These are phyloP conservation scores for Drosophila parvula DNA, from an alignment of 1,140 invertebrate genomes.

Conservation along the genomic window DNA sequence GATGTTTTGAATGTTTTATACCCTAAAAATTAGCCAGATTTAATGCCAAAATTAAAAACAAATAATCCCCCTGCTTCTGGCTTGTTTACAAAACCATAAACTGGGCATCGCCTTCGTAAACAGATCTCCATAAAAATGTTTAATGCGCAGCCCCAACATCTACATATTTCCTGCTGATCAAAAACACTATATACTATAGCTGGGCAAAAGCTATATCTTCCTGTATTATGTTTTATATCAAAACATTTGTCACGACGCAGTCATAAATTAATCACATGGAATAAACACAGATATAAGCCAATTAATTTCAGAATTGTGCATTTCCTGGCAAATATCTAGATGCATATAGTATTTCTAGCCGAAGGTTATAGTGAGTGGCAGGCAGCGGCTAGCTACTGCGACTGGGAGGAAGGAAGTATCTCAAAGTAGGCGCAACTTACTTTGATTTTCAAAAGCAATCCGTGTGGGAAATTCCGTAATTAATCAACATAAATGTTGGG, in stretches of 20 bases:
- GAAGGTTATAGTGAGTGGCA: slow-evolving; percentile 25
- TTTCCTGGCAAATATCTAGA: slow-evolving; percentile 37
- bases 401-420: neutral
- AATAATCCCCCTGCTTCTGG: neutral
- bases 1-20: neutral
- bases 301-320: slow-evolving; percentile 48
- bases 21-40: neutral
- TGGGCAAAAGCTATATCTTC: slow-evolving; percentile 16
- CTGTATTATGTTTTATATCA: slow-evolving; percentile 36
- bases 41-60: neutral
- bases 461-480: slow-evolving; percentile 56
- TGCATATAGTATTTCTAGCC: neutral
- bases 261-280: slow-evolving; percentile 48
- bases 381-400: neutral
- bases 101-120: neutral
- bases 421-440: slow-evolving; percentile 51
- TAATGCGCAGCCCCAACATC: slow-evolving; percentile 1
- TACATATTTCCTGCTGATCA: slow-evolving; percentile 24
- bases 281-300: slow-evolving; percentile 26
- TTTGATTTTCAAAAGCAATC: slow-evolving; percentile 83
- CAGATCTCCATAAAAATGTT: slow-evolving; percentile 10
- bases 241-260: slow-evolving; percentile 38
- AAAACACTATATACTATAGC: neutral
- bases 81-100: slow-evolving; percentile 19
- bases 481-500: slow-evolving; percentile 40